These are phyloP conservation scores for Aricia agestis DNA, from an alignment of 1,140 invertebrate species.

Conservation along the genomic window DNA sequence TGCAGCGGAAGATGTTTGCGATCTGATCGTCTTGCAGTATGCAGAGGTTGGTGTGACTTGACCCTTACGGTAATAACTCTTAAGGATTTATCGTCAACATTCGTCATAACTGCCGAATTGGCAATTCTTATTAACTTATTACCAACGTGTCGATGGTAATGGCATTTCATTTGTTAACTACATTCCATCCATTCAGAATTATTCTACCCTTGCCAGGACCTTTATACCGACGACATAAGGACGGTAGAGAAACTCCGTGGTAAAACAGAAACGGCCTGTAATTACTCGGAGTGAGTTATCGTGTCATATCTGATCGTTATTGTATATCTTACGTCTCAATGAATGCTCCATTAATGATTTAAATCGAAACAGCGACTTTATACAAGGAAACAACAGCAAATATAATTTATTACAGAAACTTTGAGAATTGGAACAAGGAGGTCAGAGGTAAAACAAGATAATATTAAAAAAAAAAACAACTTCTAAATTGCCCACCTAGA, in stretches of 20 bases:
- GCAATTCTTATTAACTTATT: slow-evolving; percentile 24
- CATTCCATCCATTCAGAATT: not conserved
- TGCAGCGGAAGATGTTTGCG: too few species aligned
- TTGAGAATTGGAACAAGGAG: too few species aligned
- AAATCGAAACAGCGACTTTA: not conserved
- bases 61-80: slow-evolving; percentile 28
- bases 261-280: not conserved
- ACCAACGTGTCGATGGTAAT: slow-evolving; percentile 26
- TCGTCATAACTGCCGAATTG: slow-evolving; percentile 34
- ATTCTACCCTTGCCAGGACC: not conserved
- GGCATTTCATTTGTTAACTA: slow-evolving; percentile 8
- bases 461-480: too few species aligned
- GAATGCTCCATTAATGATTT: not conserved
- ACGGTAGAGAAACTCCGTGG: not conserved
- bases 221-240: not conserved
- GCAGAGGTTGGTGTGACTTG: too few species aligned
- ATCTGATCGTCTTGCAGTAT: too few species aligned
- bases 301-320: not conserved
- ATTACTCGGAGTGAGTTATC: slow-evolving; percentile 9
- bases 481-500: too few species aligned
- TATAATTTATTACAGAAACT: too few species aligned
- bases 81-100: slow-evolving; percentile 31
- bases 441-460: too few species aligned
- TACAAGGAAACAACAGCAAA: too few species aligned
- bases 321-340: slow-evolving; percentile 4